phyloP scores from a whole-genome alignment of 2,888 invertebrate species.

The Cerastis leucographa region DNA sequence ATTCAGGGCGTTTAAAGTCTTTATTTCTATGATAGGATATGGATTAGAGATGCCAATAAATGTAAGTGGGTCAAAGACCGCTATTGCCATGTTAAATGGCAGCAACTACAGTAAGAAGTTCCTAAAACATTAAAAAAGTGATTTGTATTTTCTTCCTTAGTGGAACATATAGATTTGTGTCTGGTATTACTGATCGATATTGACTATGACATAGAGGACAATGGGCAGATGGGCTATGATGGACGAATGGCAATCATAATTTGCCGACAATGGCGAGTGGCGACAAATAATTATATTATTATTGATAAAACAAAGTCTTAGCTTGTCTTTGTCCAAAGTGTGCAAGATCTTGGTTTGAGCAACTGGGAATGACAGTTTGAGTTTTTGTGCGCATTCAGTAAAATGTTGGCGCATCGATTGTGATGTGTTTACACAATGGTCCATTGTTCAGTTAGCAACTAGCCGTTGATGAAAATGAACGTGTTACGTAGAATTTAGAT shows the following conservation, averaged over 20 bases:
- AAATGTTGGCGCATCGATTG: conserved; percentile 9
- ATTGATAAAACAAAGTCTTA: not conserved
- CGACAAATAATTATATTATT: not conserved
- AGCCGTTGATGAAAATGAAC: conserved; percentile 4
- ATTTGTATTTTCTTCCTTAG: not conserved
- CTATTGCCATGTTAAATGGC: no score
- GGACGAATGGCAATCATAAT: conserved; percentile 14
- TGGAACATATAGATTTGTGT: not conserved
- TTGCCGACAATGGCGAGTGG: conserved; percentile 9
- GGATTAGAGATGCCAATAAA: no score
- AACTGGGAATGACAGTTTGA: not conserved
- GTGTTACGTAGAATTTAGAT: not conserved
- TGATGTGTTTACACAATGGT: conserved; percentile 49
- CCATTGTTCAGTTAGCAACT: conserved; percentile 32
- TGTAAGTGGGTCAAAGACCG: no score
- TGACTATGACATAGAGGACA: not conserved
- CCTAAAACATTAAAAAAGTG: not conserved
- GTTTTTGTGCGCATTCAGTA: not conserved
- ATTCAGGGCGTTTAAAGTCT: no score
- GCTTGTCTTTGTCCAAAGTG: not conserved
- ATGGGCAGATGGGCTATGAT: conserved; percentile 15
- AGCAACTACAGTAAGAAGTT: no score
- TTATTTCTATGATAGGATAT: no score
- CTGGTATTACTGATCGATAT: conserved; percentile 10
- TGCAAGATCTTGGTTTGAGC: not conserved